Evolutionary conservation across 2,113 vertebrate genomes (phyloP), one percentile per base, ranked within the genome.

Genomic region (Etia nguti): DNA sequence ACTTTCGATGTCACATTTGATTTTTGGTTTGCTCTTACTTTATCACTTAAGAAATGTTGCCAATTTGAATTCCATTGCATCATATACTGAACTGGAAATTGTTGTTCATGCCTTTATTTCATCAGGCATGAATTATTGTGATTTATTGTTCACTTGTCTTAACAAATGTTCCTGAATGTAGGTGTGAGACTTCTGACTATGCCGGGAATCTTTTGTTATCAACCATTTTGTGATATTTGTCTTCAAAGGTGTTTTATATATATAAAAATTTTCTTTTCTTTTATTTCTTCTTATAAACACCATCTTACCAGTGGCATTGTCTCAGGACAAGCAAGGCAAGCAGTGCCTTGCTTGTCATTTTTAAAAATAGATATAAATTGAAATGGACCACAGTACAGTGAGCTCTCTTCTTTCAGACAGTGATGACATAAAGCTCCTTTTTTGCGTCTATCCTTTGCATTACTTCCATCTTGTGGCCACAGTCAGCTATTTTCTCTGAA

Each of bases 371-470:
- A 55, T 3, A 24, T 56, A 56, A 24, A 56, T 55, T 12, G 24
- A 55, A 55, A 55, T 24, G 54, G n/a, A 55, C n/a, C 54, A 55
- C 6, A 24, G n/a, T 22, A 12, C 10, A 12, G 54, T 24, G n/a
- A 55, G n/a, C n/a, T 55, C n/a, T 22, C 54, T 24, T 55, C n/a
- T 55, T 12, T 55, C n/a, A 55, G 54, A 24, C 54, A 55, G 22
- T 56, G 11, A 56, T 13, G 54, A 24, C 22, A 56, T 56, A 4
- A 56, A 56, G 22, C 11, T 24, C 54, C 6, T 56, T 55, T 55
- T 55, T 55, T 0, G 6, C 0, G 0, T 24, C 54, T 24, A 0
- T 24, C n/a, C 5, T 56, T 56, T 56, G 10, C 54, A 13, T 56
- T 56, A 24, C 11, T 56, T 24, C 54, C n/a, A 12, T 24, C 22